Base-by-base conservation (phyloP, 2,113 vertebrate genomes). In the Falcunculus frontatus region DNA sequence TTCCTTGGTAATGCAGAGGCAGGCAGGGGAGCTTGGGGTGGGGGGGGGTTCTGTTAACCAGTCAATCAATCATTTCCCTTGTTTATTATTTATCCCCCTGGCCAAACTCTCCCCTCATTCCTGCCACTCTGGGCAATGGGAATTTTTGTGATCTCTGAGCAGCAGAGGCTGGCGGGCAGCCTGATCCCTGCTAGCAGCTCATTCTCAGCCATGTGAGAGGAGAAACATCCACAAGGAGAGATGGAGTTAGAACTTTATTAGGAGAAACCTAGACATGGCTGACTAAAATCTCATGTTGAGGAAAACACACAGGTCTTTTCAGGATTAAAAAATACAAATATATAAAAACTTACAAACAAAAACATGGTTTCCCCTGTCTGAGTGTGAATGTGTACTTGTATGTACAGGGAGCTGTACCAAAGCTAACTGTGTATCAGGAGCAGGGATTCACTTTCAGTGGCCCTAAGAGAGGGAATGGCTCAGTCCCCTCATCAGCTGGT, bases 231-330 rank as follows among this genome's bases (percentile, higher is more conserved):
- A 57, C 89, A 63, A 72, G n/a, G 65, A 84, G 67, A 87, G 30
- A 46, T 93, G 68, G 80, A 91, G 64, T 91, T 95, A 94, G 84
- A 96, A 95, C 74, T 96, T 97, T 97, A 97, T 97, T 97, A 87
- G 87, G 77, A 96, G 84, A 96, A 96, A 96, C 68, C 55, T 95
- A 92, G 87, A 52, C 76, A 89, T 1, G 0, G 53, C 64, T 56
- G 42, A 84, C 90, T 90, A 82, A 85, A 87, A 95, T 93, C 53
- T 78, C 82, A 82, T 65, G 63, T 73, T 96, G 87, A 86, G 79
- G 77, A 95, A 52, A 92, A 44, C 88, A 97, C 89, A 7, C 56
- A 60, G 46, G 76, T 64, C 33, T 95, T 96, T 82, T 74, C 64
- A 92, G 44, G 80, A 77, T 94, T 96, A 68, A 96, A 93, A 95